Evolutionary conservation across 2,888 invertebrate genomes (phyloP), one percentile per base, ranked within the genome.

Genomic region (Epistrophe grossulariae): DNA sequence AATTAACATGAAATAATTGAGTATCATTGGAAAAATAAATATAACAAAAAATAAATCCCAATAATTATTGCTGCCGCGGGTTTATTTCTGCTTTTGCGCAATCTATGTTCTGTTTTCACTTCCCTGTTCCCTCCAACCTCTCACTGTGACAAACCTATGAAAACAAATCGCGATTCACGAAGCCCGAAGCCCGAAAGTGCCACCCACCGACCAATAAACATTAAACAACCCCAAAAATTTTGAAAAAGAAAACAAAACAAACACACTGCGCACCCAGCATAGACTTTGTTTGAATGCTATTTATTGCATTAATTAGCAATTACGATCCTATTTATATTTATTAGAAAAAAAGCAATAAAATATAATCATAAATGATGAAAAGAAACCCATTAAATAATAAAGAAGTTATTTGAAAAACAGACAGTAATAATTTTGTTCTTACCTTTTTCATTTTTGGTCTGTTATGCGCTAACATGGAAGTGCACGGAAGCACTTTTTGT

Each of bases 251-350:
- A 24, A 85, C 84, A 85, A 85, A 85, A 85, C 81, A 85, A 85
- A 78, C 68, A 68, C 24, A 73, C n/a, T 35, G 17, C 59, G 52
- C 68, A 55, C 70, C 71, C 55, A 70, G 50, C 62, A 77, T 80
- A 60, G 43, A 43, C 60, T 35, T 17, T 40, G n/a, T 79, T 78
- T 59, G 55, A 55, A 55, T 64, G 57, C 74, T 50, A 66, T 45
- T 84, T 59, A 76, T 45, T 84, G 85, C 81, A 85, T 85, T 85
- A 81, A 85, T 85, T 85, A 85, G 74, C 81, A 85, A 85, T 85
- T 85, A 79, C 71, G 78, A 70, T 24, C n/a, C 28, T 55, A n/a
- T 19, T 78, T 85, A n/a, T 71, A 81, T 78, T 81, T 81, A 74
- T 82, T 81, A 74, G n/a, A 10, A 38, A 68, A 64, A 70, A 78